A percentile compares a stretch with the other conserved stretches of the same genome.
Evolutionary conservation across 35 echinoderm and acorn worm genomes (phyloP).

Genomic region (Antedon bifida): DNA sequence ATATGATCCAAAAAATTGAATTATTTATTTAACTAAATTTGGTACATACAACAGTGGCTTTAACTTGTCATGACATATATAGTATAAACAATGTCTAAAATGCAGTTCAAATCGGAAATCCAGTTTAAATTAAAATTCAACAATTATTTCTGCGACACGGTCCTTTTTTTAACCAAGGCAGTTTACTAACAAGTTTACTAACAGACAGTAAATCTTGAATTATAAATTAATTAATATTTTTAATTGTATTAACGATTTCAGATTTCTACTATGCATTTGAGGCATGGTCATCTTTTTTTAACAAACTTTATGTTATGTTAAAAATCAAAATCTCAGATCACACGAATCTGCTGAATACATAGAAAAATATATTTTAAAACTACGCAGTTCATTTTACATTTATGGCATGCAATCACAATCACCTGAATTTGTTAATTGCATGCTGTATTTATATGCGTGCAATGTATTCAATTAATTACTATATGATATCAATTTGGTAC

Average conservation of each 20-base stretch:
- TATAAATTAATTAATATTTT: background rate
- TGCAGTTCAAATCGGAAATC: background rate
- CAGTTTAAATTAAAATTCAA: background rate
- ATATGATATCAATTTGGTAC: too few species aligned
- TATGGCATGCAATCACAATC: too few species aligned
- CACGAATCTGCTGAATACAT: background rate
- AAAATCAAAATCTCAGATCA: background rate
- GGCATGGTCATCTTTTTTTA: background rate
- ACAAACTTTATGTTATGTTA: constrained; percentile 1
- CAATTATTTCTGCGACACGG: too few species aligned
- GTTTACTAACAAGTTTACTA: too few species aligned
- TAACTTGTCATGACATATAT: background rate
- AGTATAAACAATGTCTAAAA: background rate
- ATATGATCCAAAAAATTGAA: background rate
- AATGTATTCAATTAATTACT: too few species aligned
- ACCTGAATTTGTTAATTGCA: too few species aligned
- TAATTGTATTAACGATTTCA: background rate
- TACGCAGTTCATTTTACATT: background rate
- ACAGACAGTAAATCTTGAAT: too few species aligned
- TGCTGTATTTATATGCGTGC: too few species aligned
- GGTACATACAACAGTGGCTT: background rate
- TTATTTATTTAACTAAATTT: background rate
- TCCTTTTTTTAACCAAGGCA: too few species aligned
- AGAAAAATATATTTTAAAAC: background rate
- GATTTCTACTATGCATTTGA: background rate